These are phyloP conservation scores for Megamerina dolium DNA, from an alignment of 2,888 invertebrate genomes.

Conservation along the genomic window DNA sequence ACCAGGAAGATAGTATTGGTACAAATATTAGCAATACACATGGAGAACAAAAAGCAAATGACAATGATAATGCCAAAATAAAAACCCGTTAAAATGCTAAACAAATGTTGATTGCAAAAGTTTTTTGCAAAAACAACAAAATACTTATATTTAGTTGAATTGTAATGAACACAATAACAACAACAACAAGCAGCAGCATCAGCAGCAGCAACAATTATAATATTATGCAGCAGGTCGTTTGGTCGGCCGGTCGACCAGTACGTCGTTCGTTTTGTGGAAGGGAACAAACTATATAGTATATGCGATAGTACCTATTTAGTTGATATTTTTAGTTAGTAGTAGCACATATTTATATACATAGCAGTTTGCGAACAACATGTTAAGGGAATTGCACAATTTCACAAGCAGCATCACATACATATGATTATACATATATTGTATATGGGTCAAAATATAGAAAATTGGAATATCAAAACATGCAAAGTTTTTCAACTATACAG, in stretches of 20 bases:
- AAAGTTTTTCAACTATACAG: background rate
- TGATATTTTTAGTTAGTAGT: too few relatives aligned
- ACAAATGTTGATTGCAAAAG: slow-evolving; percentile 16
- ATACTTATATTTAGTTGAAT: too few relatives aligned
- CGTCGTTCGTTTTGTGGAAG: background rate
- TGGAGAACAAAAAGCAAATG: too few relatives aligned
- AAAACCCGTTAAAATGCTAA: slow-evolving; percentile 15
- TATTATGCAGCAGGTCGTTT: too few relatives aligned
- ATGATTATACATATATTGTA: background rate
- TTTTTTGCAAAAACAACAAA: slow-evolving; percentile 14
- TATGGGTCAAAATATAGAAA: slow-evolving; percentile 1
- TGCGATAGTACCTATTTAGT: too few relatives aligned
- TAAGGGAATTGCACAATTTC: too few relatives aligned
- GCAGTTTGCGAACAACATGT: too few relatives aligned
- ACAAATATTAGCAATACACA: too few relatives aligned
- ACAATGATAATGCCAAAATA: slow-evolving; percentile 14
- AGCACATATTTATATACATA: too few relatives aligned
- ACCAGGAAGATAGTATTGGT: too few relatives aligned
- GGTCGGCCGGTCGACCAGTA: slow-evolving; percentile 1
- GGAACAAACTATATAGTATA: too few relatives aligned
- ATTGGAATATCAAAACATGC: background rate
- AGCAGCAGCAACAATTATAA: background rate
- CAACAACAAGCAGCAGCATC: background rate
- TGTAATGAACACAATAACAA: background rate
- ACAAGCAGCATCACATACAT: background rate